phyloP scores from a whole-genome alignment of 2,888 invertebrate genomes.

The Synergus gifuensis region DNA sequence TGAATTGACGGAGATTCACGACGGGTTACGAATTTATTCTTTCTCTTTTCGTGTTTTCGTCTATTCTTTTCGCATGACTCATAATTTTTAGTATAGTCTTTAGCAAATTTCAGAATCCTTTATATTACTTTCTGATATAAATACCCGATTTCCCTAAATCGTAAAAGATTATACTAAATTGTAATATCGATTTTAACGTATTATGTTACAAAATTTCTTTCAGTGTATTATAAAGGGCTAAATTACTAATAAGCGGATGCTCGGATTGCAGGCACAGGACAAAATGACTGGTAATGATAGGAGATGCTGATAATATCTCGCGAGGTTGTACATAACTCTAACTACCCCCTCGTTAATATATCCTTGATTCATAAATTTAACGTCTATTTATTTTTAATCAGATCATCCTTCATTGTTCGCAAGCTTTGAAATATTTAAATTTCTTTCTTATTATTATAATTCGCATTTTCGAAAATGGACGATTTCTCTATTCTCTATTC shows the following conservation, averaged over 20 bases:
- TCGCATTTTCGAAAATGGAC: not conserved
- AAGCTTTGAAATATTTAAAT: too few species aligned
- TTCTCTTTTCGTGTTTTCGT: too few species aligned
- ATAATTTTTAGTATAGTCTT: too few species aligned
- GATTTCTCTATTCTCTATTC: conserved; percentile 10
- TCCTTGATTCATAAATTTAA: not conserved
- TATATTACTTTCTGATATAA: too few species aligned
- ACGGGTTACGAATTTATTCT: too few species aligned
- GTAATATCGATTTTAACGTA: too few species aligned
- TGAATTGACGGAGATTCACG: too few species aligned
- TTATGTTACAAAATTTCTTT: too few species aligned
- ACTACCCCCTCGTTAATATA: not conserved
- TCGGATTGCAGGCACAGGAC: not conserved
- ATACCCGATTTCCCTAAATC: too few species aligned
- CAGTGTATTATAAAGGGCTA: conserved; percentile 21
- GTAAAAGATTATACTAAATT: too few species aligned
- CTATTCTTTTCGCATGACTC: too few species aligned
- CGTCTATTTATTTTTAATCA: not conserved
- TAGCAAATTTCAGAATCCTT: too few species aligned
- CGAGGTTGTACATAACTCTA: not conserved
- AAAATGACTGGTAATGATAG: conserved; percentile 7
- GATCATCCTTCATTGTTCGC: not conserved
- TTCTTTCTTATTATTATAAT: not conserved
- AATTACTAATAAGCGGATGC: conserved; percentile 32
- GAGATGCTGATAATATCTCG: not conserved